phyloP scores from a whole-genome alignment of 2,888 invertebrate genomes.

The Achlya flavicornis region DNA sequence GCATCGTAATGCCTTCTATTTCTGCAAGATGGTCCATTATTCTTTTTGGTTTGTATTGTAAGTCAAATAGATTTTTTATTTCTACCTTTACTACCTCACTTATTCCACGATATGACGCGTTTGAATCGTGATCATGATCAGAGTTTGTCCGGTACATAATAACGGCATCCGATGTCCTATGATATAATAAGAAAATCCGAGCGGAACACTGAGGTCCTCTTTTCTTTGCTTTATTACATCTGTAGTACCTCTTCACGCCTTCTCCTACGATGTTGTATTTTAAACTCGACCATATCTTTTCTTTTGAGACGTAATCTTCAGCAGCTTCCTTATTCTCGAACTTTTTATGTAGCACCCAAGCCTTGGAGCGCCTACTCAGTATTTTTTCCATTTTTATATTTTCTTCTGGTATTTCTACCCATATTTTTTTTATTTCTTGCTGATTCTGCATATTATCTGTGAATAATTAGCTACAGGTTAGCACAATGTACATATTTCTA shows the following conservation, averaged over 20 bases:
- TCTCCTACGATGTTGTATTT: not conserved
- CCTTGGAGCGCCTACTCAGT: not conserved
- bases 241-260: constrained; percentile 8
- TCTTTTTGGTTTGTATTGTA: not conserved
- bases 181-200: not conserved
- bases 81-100: not conserved
- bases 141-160: not conserved
- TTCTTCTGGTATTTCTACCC: not conserved
- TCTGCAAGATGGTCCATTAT: not conserved
- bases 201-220: constrained; percentile 10
- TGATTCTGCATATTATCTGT: not conserved
- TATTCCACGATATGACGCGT: not conserved
- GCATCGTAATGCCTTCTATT: not conserved
- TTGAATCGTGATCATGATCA: not conserved
- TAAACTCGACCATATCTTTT: not conserved
- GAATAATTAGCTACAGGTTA: not conserved
- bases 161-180: not conserved
- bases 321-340: not conserved
- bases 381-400: not conserved
- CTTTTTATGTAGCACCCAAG: not conserved
- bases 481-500: constrained; percentile 14
- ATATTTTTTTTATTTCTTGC: not conserved
- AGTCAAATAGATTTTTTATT: not conserved
- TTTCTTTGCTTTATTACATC: constrained; percentile 11
- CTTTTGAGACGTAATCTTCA: not conserved